Percentiles rank a stretch among this genome's conserved stretches.
Evolutionary conservation across 2,797 vertebrate genomes (phyloP).

Genomic region (Sebastes iracundus): DNA sequence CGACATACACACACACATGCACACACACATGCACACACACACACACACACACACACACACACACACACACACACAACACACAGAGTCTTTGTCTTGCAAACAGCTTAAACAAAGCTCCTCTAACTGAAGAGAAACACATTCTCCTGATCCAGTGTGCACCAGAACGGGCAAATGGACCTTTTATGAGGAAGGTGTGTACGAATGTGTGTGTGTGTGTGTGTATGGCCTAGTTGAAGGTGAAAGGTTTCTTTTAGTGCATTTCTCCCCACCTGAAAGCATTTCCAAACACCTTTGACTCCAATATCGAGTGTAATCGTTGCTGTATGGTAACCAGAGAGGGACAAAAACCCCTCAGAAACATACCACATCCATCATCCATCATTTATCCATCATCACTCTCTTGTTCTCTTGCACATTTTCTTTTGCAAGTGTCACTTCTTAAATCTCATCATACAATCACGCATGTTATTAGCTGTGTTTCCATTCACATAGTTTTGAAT

Average conservation of each 20-base stretch:
- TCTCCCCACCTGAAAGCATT: conserved; percentile 10
- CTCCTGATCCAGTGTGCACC: conserved; percentile 41
- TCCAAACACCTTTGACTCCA: not conserved
- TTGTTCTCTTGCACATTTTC: not conserved
- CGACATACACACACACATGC: not conserved
- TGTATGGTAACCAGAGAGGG: not conserved
- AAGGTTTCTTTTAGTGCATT: conserved; percentile 39
- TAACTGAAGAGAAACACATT: conserved; percentile 74
- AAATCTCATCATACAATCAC: no score
- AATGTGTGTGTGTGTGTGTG: conserved; percentile 14
- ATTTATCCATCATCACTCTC: not conserved
- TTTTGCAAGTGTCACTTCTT: not conserved
- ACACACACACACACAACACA: not conserved
- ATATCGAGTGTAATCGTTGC: not conserved
- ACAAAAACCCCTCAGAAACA: conserved; percentile 2
- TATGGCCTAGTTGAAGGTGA: conserved; percentile 36
- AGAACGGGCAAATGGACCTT: conserved; percentile 72
- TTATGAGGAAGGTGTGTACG: conserved; percentile 60
- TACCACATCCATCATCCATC: not conserved
- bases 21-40: conserved; percentile 14
- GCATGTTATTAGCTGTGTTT: no score
- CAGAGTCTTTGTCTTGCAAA: conserved; percentile 73
- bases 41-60: conserved; percentile 29
- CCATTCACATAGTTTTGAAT: no score
- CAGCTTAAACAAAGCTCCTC: conserved; percentile 76